Evolutionary conservation across 2,888 invertebrate species (phyloP).

Genomic region (Lasioglossum villosulum): DNA sequence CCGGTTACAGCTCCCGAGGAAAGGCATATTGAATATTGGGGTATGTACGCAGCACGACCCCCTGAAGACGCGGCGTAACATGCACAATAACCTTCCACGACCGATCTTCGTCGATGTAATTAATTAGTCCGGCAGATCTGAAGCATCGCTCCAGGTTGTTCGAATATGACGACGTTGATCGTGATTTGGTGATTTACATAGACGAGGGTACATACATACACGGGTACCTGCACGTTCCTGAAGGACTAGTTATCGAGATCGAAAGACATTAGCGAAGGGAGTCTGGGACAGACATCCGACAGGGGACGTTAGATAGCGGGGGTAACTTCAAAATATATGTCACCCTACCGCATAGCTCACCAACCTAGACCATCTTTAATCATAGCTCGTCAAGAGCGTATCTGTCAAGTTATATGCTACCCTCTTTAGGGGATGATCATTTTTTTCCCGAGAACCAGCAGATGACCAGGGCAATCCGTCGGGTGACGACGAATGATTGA

Average conservation of each 20-base stretch:
- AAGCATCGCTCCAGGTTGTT: slow-evolving; percentile 21
- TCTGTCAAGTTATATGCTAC: slow-evolving; percentile 47
- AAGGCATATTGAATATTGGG: too few species aligned
- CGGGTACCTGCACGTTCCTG: slow-evolving; percentile 26
- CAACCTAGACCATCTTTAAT: slow-evolving; percentile 55
- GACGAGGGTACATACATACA: slow-evolving; percentile 44
- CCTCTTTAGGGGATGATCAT: slow-evolving; percentile 44
- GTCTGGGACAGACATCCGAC: slow-evolving; percentile 49
- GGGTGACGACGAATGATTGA: slow-evolving; percentile 30
- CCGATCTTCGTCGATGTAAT: slow-evolving; percentile 15
- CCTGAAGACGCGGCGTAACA: neutral
- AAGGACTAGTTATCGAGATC: slow-evolving; percentile 52
- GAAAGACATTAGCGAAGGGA: slow-evolving; percentile 48
- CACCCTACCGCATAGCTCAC: slow-evolving; percentile 44
- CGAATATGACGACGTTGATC: slow-evolving; percentile 26
- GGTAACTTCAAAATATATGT: slow-evolving; percentile 58
- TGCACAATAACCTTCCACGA: neutral
- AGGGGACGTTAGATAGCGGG: slow-evolving; percentile 39
- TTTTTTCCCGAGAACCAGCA: slow-evolving; percentile 31
- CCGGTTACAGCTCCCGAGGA: too few species aligned
- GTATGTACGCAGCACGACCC: too few species aligned
- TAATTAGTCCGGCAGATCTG: slow-evolving; percentile 36
- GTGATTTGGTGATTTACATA: slow-evolving; percentile 33
- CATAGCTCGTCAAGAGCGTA: slow-evolving; percentile 51
- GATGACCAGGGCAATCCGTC: slow-evolving; percentile 41